A percentile compares a stretch with the other conserved stretches of the same genome.
Conservation (phyloP, 2,113 vertebrate species). For the Laterallus jamaicensis region DNA sequence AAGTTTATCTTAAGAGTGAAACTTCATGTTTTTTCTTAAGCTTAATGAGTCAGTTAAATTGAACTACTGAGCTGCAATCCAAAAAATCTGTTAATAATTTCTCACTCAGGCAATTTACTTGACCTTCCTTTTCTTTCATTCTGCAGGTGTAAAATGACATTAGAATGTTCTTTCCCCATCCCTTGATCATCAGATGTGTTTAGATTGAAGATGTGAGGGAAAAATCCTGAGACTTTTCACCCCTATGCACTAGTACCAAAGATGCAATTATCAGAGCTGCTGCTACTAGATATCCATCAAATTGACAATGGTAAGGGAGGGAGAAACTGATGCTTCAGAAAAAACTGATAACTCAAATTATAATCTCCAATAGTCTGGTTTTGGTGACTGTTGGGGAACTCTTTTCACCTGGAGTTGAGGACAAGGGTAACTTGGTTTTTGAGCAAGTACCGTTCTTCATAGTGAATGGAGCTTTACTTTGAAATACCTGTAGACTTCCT, state of each 20-base stretch:
- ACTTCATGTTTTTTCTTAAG: background rate
- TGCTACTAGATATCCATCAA: background rate
- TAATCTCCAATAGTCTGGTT: background rate
- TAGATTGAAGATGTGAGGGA: background rate
- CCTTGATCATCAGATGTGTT: background rate
- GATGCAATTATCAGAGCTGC: background rate
- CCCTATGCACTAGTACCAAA: background rate
- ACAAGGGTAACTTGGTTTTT: background rate
- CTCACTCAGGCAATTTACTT: background rate
- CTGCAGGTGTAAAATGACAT: background rate
- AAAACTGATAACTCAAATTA: background rate
- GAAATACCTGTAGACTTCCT: background rate
- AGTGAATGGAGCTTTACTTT: background rate
- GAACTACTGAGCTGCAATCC: background rate
- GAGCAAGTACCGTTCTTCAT: background rate
- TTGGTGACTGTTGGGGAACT: background rate
- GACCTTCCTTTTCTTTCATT: background rate
- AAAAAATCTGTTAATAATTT: background rate
- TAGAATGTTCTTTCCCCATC: background rate
- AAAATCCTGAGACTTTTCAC: background rate
- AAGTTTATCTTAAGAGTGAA: background rate
- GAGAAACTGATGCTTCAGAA: background rate
- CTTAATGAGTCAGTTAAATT: background rate
- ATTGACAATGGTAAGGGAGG: background rate
- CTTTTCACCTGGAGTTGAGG: background rate